A percentile compares a stretch with the other conserved stretches of the same genome.
phyloP scores from a whole-genome alignment of 2,113 vertebrate genomes.

The Sigmodon hispidus region DNA sequence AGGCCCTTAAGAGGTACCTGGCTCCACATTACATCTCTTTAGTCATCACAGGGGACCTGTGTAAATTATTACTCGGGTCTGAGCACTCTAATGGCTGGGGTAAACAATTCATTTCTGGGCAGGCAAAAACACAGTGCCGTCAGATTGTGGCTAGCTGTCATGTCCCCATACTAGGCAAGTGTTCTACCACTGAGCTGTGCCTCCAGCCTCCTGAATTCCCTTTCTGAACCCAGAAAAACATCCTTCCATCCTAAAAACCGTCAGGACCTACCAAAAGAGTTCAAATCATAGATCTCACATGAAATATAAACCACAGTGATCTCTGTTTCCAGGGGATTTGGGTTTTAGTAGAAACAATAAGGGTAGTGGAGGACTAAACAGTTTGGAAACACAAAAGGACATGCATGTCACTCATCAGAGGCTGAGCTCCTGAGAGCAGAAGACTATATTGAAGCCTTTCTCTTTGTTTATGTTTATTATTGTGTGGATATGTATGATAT shows the following conservation, averaged over 20 bases:
- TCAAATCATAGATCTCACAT: background rate
- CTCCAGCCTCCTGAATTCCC: background rate
- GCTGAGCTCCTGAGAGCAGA: background rate
- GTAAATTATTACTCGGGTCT: no score
- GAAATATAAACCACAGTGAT: background rate
- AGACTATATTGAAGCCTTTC: background rate
- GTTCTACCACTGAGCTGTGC: background rate
- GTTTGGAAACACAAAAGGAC: background rate
- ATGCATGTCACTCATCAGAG: background rate
- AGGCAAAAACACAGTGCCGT: no score
- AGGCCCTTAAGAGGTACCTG: no score
- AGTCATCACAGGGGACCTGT: no score
- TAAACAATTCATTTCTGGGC: no score
- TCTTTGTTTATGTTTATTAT: background rate
- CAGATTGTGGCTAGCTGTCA: no score
- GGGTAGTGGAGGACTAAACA: background rate
- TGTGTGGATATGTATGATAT: background rate
- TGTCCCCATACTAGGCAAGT: background rate
- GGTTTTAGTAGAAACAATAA: background rate
- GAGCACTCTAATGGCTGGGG: no score
- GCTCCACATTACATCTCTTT: no score
- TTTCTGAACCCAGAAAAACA: background rate
- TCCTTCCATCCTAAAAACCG: background rate
- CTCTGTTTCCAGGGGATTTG: background rate
- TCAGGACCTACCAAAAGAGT: background rate